phyloP scores from a whole-genome alignment of 2,888 invertebrate species.

The Drosophila limbata region DNA sequence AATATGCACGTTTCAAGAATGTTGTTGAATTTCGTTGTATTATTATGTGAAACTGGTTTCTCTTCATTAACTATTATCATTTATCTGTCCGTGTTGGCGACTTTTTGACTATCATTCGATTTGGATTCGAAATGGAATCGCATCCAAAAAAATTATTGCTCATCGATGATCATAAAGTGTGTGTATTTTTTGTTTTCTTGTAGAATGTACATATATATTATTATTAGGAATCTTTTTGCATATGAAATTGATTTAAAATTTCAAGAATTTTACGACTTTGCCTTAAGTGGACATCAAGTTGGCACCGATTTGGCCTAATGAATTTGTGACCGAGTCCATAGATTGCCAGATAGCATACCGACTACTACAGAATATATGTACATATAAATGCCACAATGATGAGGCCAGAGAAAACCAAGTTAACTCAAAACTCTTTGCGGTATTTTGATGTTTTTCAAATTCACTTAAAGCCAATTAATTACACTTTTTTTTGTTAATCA shows the following conservation, averaged over 20 bases:
- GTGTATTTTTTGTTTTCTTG: conserved; percentile 24
- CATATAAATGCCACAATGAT: conserved; percentile 19
- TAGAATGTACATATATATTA: conserved; percentile 1
- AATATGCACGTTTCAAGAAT: conserved; percentile 70
- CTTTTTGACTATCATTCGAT: conserved; percentile 15
- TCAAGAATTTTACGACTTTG: conserved; percentile 23
- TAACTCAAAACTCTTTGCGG: conserved; percentile 17
- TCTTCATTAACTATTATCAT: conserved; percentile 49
- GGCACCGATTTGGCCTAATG: conserved; percentile 30
- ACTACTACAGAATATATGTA: conserved; percentile 9
- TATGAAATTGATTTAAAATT: conserved; percentile 31
- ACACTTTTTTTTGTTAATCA: conserved; percentile 31
- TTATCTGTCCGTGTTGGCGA: conserved; percentile 10
- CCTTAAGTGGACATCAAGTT: conserved; percentile 19
- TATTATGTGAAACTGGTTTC: conserved; percentile 67
- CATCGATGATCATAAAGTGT: conserved; percentile 42
- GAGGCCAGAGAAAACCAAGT: not conserved
- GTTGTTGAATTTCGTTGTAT: conserved; percentile 69
- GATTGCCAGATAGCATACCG: conserved; percentile 9
- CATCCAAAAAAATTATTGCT: conserved; percentile 66
- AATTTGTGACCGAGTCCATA: conserved; percentile 4
- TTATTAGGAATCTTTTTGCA: conserved; percentile 22
- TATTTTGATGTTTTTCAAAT: conserved; percentile 14
- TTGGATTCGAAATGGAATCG: not conserved
- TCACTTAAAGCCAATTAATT: conserved; percentile 56